phyloP scores from a whole-genome alignment of 2,113 vertebrate species.

The Colinus virginianus region DNA sequence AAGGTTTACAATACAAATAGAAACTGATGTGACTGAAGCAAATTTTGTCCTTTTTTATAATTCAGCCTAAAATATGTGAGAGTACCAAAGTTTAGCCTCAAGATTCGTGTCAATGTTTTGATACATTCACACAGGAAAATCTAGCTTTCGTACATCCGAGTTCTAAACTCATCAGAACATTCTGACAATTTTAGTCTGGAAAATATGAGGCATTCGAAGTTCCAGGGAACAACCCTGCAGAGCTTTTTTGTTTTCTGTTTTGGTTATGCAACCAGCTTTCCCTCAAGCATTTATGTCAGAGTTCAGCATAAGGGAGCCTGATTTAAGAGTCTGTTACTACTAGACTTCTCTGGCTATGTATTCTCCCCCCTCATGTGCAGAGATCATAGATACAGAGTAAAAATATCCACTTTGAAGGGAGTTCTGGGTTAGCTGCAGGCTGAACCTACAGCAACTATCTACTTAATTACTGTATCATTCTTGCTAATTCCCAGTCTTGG shows the following conservation, averaged over 20 bases:
- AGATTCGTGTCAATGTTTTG: neutral
- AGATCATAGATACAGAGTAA: neutral
- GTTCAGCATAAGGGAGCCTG: neutral
- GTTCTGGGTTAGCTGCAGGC: neutral
- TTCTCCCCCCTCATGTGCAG: fast-evolving
- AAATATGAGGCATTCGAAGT: conserved; percentile 7
- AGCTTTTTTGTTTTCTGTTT: neutral
- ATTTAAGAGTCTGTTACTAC: neutral
- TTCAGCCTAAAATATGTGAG: neutral
- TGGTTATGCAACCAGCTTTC: neutral
- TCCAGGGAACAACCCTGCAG: neutral
- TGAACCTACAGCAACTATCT: neutral
- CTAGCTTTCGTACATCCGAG: neutral
- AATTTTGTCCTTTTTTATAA: neutral
- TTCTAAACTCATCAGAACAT: conserved; percentile 19
- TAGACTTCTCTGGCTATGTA: neutral
- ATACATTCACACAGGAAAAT: neutral
- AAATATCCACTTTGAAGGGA: neutral
- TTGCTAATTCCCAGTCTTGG: neutral
- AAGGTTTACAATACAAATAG: neutral
- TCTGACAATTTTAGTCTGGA: conserved; percentile 39
- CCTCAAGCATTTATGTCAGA: neutral
- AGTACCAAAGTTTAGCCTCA: neutral
- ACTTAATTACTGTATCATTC: neutral
- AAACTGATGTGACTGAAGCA: neutral